These are phyloP conservation scores for Eptatretus burgeri DNA, from an alignment of 2,113 vertebrate species.

Conservation along the genomic window DNA sequence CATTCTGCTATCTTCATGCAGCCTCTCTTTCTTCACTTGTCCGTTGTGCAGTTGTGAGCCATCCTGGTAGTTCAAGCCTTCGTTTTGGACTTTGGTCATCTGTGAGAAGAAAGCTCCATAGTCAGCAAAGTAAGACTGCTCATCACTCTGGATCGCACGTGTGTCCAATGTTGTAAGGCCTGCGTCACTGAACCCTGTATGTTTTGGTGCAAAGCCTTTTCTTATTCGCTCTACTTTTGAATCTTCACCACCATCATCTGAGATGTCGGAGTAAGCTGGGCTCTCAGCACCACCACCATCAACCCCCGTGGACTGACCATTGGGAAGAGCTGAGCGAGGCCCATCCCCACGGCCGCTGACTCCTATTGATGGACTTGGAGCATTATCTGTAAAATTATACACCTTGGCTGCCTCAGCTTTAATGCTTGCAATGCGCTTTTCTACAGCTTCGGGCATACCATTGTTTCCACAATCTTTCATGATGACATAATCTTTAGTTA, in stretches of 20 bases:
- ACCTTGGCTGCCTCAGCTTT: constrained; percentile 93
- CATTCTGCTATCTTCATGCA: too few relatives aligned
- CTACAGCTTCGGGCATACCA: constrained; percentile 47
- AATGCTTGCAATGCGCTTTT: constrained; percentile 93
- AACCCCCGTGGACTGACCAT: constrained; percentile 63
- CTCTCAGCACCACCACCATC: constrained; percentile 74
- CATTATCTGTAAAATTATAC: constrained; percentile 93
- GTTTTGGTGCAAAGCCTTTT: constrained; percentile 1
- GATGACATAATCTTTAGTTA: constrained; percentile 39
- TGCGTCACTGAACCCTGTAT: background rate
- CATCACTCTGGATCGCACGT: constrained; percentile 1
- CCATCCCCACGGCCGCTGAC: constrained; percentile 58
- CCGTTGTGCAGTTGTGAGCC: too few relatives aligned
- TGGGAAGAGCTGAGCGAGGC: constrained; percentile 25
- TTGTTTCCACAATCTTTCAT: constrained; percentile 52
- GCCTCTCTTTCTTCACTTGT: too few relatives aligned
- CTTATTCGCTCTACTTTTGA: constrained; percentile 17
- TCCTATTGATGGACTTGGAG: constrained; percentile 85
- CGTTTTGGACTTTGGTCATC: background rate
- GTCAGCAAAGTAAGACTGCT: background rate
- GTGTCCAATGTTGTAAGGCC: constrained; percentile 2
- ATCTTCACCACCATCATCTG: constrained; percentile 58
- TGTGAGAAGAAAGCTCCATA: constrained; percentile 1
- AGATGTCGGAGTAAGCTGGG: constrained; percentile 89
- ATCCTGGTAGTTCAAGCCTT: too few relatives aligned